Evolutionary conservation across 2,888 invertebrate species (phyloP).

Genomic region (Tipula helvola): DNA sequence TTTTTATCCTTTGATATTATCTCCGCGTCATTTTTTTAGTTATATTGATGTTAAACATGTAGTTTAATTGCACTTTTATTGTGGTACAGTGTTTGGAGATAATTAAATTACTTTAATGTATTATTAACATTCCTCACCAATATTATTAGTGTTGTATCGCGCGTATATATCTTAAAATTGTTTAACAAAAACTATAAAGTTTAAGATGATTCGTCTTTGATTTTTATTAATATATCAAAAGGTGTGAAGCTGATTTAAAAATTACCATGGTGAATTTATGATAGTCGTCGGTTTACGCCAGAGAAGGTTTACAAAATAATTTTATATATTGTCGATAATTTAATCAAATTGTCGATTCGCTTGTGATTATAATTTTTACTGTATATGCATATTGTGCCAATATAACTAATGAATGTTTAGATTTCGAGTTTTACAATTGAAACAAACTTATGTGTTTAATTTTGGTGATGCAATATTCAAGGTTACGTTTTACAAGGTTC

Average conservation of each 20-base stretch:
- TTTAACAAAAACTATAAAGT: background rate
- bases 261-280: background rate
- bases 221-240: background rate
- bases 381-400: background rate
- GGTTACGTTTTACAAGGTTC: no score
- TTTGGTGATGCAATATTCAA: no score
- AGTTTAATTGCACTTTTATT: slow-evolving; percentile 4
- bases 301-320: background rate
- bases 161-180: background rate
- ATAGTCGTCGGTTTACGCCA: background rate
- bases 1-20: background rate
- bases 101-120: slow-evolving; percentile 4
- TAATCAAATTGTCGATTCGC: background rate
- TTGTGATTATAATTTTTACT: background rate
- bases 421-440: no score
- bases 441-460: no score
- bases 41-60: background rate
- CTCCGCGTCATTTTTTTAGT: background rate
- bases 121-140: background rate
- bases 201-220: background rate
- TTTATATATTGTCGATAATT: background rate
- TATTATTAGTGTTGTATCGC: background rate
- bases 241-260: background rate
- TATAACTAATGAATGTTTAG: no score
- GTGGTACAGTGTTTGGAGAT: background rate